Evolutionary conservation across 1,140 invertebrate species (phyloP), one percentile per base, ranked within the genome.

Genomic region (Sesamia nonagrioides): DNA sequence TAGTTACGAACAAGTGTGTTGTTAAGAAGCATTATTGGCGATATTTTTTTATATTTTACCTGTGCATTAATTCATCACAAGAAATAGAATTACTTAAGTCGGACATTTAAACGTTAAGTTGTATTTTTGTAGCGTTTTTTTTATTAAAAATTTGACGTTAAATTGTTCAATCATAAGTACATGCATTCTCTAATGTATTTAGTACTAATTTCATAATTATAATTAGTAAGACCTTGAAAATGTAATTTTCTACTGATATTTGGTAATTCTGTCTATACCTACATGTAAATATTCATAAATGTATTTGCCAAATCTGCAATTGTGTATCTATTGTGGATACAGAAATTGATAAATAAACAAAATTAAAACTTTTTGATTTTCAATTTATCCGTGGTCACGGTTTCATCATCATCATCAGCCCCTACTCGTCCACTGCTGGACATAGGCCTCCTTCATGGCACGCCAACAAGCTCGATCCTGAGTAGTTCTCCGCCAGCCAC

Each of bases 341-440:
- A 89, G 95, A 95, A 94, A 92, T 92, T 89, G 89, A 95, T 90
- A 95, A 95, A 93, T 95, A 92, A 91, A 91, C 78, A 88, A 89
- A 89, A 84, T 85, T 82, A 86, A 82, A 88, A 79, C 75, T 42
- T 74, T 63, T 86, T 69, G 35, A 61, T 42, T 60, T 82, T 80
- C 61, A 58, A 81, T 82, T 77, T 77, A 42, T 18, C 9, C 35
- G 0, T 8, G 21, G n/a, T n/a, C n/a, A n/a, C n/a, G n/a, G n/a
- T n/a, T n/a, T n/a, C n/a, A n/a, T n/a, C n/a, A n/a, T n/a, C n/a
- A n/a, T n/a, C n/a, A n/a, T n/a, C n/a, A n/a, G n/a, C n/a, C n/a
- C n/a, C n/a, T n/a, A n/a, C n/a, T n/a, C n/a, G n/a, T n/a, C n/a
- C n/a, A n/a, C n/a, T n/a, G n/a, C n/a, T n/a, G n/a, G n/a, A n/a